Conservation (phyloP, 1,140 invertebrate genomes). For the Muscidifurax raptorellus region DNA sequence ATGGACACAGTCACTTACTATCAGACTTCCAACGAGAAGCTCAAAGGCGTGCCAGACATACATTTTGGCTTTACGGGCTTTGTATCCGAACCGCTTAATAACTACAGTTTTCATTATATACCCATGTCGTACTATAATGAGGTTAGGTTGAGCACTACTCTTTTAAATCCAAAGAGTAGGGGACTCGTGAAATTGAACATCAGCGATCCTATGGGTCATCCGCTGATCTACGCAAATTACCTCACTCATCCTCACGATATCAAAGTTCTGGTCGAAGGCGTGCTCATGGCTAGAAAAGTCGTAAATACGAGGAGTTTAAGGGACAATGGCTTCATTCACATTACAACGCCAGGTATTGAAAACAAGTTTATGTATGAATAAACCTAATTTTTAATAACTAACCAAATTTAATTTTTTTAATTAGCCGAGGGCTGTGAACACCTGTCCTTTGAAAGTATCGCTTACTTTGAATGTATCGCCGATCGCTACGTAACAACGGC, state of each 20-base stretch:
- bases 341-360: too few relatives aligned
- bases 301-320: not conserved
- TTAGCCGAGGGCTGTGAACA: constrained; percentile 80
- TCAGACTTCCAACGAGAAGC: not conserved
- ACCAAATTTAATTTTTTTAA: too few relatives aligned
- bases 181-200: constrained; percentile 83
- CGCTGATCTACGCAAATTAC: constrained; percentile 87
- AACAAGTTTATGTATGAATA: too few relatives aligned
- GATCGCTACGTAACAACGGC: constrained; percentile 78
- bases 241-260: constrained; percentile 79
- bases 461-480: constrained; percentile 83
- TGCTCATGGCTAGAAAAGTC: not conserved
- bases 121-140: not conserved
- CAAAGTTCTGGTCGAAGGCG: not conserved
- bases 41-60: too few relatives aligned
- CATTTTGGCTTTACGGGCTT: not conserved
- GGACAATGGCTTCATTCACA: too few relatives aligned
- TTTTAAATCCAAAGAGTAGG: constrained; percentile 83
- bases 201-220: constrained; percentile 82
- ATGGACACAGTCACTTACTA: not conserved
- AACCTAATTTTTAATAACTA: too few relatives aligned
- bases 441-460: constrained; percentile 83
- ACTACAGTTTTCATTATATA: not conserved
- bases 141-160: constrained; percentile 73
- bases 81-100: not conserved